Base-by-base conservation (phyloP, 1,140 invertebrate species). In the Drosophila sproati region DNA sequence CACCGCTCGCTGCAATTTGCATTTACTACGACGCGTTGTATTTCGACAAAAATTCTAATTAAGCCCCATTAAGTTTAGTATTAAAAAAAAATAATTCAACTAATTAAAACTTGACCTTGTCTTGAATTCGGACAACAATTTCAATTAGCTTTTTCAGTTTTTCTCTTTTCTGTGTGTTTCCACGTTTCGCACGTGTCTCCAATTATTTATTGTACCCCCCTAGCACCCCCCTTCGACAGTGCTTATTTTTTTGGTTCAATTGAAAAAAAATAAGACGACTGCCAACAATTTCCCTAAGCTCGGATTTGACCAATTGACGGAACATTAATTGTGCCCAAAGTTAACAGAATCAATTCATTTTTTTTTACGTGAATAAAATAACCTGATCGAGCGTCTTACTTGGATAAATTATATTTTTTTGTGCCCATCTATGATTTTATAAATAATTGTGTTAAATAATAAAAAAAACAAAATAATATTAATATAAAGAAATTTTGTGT, bases 261-360 rank as follows among this genome's bases (percentile, higher is more conserved):
- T 54, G 64, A 71, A 79, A 78, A 82, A 43, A 78, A 82, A 43
- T 73, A 73, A 68, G 54, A 48, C 83, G 73, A 80, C 66, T 88
- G 66, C 78, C 79, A 79, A 62, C 28, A 59, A 60, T 37, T 48
- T 45, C 59, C 47, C 45, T 51, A 10, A 67, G 45, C 32, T 41
- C 10, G 51, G 68, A 79, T 88, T 89, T 88, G 43, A 88, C 85
- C 73, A 83, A 83, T 75, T 88, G 83, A 88, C 85, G 73, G 52
- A 67, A 81, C 62, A 74, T 76, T 88, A 79, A 86, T 86, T 86
- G 72, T 69, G 72, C 55, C 45, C 45, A 61, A 66, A 77, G 80
- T 52, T 68, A 66, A 32, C 43, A 50, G 59, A 48, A 55, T 43
- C 48, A 52, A 48, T 45, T 52, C n/a, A 62, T 61, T 67, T 55